These are phyloP conservation scores for Pilophorus perplexus DNA, from an alignment of 2,888 invertebrate species.

Conservation along the genomic window DNA sequence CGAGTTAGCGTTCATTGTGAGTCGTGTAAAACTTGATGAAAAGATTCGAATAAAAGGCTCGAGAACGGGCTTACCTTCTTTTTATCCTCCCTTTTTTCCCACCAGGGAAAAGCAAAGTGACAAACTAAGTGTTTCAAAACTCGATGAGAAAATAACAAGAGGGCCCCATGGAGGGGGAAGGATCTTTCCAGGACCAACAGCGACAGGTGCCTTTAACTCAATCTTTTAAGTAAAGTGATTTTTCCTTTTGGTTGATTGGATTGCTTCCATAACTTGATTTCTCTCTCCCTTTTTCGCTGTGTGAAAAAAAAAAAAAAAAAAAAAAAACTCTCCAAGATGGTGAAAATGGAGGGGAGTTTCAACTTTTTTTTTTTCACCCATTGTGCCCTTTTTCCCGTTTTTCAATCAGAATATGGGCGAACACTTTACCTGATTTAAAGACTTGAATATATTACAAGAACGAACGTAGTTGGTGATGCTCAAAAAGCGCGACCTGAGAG, in stretches of 20 bases:
- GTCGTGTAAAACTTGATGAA: slow-evolving; percentile 7
- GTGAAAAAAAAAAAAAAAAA: too few species aligned
- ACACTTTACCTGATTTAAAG: slow-evolving; percentile 30
- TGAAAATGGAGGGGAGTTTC: slow-evolving; percentile 9
- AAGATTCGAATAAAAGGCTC: too few species aligned
- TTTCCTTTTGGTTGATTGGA: slow-evolving; percentile 7
- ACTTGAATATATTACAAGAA: slow-evolving; percentile 20
- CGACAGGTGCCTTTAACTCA: slow-evolving; percentile 25
- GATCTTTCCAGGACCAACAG: neutral
- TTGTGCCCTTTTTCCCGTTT: slow-evolving; percentile 4
- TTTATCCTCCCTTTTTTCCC: neutral
- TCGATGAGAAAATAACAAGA: too few species aligned
- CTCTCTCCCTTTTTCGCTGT: neutral
- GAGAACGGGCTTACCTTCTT: neutral
- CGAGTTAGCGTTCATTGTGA: too few species aligned
- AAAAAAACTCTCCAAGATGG: too few species aligned
- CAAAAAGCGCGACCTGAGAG: neutral
- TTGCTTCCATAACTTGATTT: slow-evolving; percentile 6
- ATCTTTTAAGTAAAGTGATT: slow-evolving; percentile 31
- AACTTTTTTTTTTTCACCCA: neutral
- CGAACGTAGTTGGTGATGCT: neutral
- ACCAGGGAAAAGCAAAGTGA: neutral
- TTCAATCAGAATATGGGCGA: slow-evolving; percentile 26
- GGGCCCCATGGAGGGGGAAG: too few species aligned
- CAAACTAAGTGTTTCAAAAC: slow-evolving; percentile 4